Evolutionary conservation across 2,888 invertebrate species (phyloP).

Genomic region (Eustalomyia histrio): DNA sequence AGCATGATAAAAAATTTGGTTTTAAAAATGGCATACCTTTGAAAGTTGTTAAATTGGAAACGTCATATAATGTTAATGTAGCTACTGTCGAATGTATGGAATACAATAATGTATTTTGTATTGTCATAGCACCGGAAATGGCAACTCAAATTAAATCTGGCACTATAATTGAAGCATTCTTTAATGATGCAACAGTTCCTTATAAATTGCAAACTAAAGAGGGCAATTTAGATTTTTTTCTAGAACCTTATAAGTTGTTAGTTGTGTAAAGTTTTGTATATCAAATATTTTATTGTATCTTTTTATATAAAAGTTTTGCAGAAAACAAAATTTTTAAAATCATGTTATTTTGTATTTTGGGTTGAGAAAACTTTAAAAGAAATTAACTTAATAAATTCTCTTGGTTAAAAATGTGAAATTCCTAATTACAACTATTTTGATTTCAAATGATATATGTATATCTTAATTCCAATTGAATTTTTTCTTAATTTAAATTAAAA

Average conservation of each 20-base stretch:
- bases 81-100: constrained; percentile 58
- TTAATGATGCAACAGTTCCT: constrained; percentile 46
- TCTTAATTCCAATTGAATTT: too few species aligned
- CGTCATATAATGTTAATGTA: constrained; percentile 58
- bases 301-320: too few species aligned
- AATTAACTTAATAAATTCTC: too few species aligned
- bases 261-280: constrained; percentile 29
- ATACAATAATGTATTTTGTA: constrained; percentile 10
- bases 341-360: too few species aligned
- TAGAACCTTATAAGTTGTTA: constrained; percentile 66
- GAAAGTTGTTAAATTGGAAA: constrained; percentile 47
- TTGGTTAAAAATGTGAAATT: too few species aligned
- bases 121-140: constrained; percentile 56
- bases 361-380: too few species aligned
- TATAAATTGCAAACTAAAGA: constrained; percentile 38
- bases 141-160: constrained; percentile 47
- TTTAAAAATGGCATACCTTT: constrained; percentile 54
- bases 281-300: too few species aligned
- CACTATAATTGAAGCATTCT: constrained; percentile 65
- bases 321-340: too few species aligned
- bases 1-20: constrained; percentile 64
- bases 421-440: too few species aligned
- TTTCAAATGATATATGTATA: too few species aligned
- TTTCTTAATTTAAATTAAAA: too few species aligned
- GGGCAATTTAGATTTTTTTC: constrained; percentile 38